Conservation (phyloP, 1,140 invertebrate species). For the Ostrea denselamellosa region DNA sequence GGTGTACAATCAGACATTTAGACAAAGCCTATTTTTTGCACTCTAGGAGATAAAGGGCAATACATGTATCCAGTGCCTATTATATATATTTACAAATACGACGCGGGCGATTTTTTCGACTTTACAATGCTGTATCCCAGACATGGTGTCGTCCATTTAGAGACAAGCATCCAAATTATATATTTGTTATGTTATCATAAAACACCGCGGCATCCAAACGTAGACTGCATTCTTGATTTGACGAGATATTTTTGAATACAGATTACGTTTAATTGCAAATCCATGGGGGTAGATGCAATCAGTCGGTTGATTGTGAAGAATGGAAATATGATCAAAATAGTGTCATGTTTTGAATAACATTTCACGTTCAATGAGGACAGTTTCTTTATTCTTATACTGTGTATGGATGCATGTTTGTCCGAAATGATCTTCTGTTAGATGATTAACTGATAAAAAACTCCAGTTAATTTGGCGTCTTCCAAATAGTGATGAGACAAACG, state of each 20-base stretch:
- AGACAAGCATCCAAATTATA: conserved; percentile 4
- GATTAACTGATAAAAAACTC: not conserved
- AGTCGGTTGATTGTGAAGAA: not conserved
- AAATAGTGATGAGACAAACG: not conserved
- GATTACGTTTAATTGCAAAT: conserved; percentile 1
- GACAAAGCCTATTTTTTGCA: no score
- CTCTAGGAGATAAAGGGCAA: not conserved
- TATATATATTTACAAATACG: not conserved
- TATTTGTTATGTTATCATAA: not conserved
- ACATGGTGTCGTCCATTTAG: not conserved
- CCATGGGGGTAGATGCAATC: not conserved
- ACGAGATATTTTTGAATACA: conserved; percentile 1
- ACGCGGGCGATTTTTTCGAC: not conserved
- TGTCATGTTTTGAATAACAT: not conserved
- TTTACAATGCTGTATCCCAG: not conserved
- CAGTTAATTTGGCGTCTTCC: not conserved
- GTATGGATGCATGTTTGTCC: not conserved
- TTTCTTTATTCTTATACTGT: not conserved
- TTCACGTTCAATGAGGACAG: not conserved
- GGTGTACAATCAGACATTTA: no score
- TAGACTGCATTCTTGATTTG: not conserved
- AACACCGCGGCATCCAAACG: not conserved
- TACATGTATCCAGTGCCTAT: not conserved
- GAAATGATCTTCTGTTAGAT: no score
- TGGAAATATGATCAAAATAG: not conserved